Conservation (phyloP, 1,140 invertebrate species). For the Bombus balteatus region DNA sequence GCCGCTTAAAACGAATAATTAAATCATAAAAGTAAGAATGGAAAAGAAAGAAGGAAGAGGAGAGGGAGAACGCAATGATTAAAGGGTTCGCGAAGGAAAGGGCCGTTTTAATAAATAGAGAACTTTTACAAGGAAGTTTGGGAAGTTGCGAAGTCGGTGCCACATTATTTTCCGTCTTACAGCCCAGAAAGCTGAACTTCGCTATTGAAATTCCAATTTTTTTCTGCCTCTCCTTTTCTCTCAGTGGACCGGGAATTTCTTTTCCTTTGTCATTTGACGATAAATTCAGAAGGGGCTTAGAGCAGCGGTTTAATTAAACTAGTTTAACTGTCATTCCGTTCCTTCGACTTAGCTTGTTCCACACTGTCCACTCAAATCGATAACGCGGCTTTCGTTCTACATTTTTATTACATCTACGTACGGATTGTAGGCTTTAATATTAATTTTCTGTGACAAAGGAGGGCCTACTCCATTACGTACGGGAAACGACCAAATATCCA, state of each 20-base stretch:
- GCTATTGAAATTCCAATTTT: constrained; percentile 64
- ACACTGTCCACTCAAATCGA: constrained; percentile 46
- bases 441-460: constrained; percentile 47
- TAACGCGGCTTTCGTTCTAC: constrained; percentile 28
- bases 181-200: constrained; percentile 38
- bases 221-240: neutral
- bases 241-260: constrained; percentile 40
- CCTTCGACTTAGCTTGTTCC: constrained; percentile 44
- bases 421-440: constrained; percentile 45
- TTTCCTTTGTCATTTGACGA: constrained; percentile 63
- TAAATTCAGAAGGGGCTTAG: constrained; percentile 72
- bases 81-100: neutral
- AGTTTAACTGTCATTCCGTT: constrained; percentile 63
- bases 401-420: constrained; percentile 44
- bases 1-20: neutral
- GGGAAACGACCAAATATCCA: constrained; percentile 1
- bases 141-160: constrained; percentile 24
- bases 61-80: neutral
- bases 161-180: constrained; percentile 58
- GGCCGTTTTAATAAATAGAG: constrained; percentile 44
- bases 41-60: neutral
- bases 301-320: constrained; percentile 75
- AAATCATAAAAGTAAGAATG: neutral
- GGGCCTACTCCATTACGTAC: constrained; percentile 1
- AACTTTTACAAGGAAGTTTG: constrained; percentile 46